Evolutionary conservation across 2,797 vertebrate genomes (phyloP).

Genomic region (Xiphorhynchus erythropygius): DNA sequence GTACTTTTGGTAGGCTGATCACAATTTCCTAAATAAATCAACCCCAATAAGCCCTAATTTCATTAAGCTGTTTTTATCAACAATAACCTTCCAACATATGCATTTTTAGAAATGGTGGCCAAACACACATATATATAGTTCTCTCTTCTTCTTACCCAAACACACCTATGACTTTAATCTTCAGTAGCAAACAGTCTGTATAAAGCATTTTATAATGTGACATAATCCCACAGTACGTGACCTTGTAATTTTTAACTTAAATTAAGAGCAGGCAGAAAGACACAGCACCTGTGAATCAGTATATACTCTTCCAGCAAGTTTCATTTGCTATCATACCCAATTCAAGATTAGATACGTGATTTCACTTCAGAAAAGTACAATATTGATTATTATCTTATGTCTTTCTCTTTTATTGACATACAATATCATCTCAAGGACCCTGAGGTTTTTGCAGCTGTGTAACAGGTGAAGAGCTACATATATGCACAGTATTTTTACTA

Average conservation of each 20-base stretch:
- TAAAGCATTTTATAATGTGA: neutral
- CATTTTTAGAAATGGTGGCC: neutral
- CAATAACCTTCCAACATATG: neutral
- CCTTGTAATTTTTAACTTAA: constrained; percentile 47
- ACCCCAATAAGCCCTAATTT: neutral
- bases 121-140: neutral
- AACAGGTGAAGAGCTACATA: constrained; percentile 18
- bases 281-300: neutral
- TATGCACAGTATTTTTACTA: constrained; percentile 37
- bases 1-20: neutral
- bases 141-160: neutral
- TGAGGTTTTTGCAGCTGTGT: constrained; percentile 45
- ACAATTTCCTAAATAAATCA: neutral
- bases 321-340: constrained; percentile 11
- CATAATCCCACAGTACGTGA: neutral
- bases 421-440: constrained; percentile 64
- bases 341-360: constrained; percentile 41
- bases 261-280: constrained; percentile 16
- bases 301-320: neutral
- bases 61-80: neutral
- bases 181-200: neutral
- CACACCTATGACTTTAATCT: neutral
- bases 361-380: constrained; percentile 43
- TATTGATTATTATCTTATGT: constrained; percentile 31
- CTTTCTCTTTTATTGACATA: constrained; percentile 50